Conservation (phyloP, 1,140 invertebrate genomes). For the Bactericera cockerelli region DNA sequence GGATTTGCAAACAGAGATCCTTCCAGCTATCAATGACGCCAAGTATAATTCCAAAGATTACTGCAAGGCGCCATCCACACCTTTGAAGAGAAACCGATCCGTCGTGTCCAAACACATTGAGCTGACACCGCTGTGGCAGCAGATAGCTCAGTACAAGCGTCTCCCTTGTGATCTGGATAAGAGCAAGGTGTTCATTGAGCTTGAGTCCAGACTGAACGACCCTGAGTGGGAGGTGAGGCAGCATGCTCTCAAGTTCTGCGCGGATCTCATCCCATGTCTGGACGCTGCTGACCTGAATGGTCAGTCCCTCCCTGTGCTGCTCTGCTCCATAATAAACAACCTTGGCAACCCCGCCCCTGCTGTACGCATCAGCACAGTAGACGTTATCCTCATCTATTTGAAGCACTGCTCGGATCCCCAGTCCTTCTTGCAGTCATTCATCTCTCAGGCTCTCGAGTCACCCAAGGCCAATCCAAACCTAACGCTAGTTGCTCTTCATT, state of each 20-base stretch:
- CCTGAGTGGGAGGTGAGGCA: conserved; percentile 66
- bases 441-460: conserved; percentile 42
- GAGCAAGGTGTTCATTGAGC: conserved; percentile 43
- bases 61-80: background rate
- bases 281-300: conserved; percentile 40
- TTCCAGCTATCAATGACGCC: background rate
- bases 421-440: conserved; percentile 39
- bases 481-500: conserved; percentile 24
- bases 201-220: conserved; percentile 50
- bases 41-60: background rate
- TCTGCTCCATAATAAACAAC: conserved; percentile 51
- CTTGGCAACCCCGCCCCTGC: conserved; percentile 56
- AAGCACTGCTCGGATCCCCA: conserved; percentile 38
- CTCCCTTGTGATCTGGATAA: conserved; percentile 43
- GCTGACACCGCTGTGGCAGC: conserved; percentile 58
- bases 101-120: conserved; percentile 30
- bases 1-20: background rate
- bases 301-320: conserved; percentile 35
- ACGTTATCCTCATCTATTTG: conserved; percentile 49
- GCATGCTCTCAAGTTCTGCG: conserved; percentile 54
- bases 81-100: background rate
- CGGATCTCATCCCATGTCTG: conserved; percentile 52
- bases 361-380: conserved; percentile 53
- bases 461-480: conserved; percentile 19
- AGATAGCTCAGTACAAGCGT: conserved; percentile 40